Base-by-base conservation (phyloP, 2,797 vertebrate species). In the Sebastes kiyomatsui region DNA sequence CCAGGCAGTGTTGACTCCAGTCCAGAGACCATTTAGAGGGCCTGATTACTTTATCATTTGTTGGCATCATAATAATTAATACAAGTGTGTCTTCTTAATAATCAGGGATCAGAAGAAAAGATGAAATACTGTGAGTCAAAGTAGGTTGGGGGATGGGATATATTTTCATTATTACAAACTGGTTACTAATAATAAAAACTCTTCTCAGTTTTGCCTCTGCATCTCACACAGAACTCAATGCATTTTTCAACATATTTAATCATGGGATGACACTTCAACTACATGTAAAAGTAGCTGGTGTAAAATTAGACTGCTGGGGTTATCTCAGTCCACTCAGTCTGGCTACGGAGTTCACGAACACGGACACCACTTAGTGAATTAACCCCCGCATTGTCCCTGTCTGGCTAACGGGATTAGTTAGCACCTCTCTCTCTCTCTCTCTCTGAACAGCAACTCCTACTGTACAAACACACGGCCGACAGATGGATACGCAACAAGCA, bases 361-460 rank as follows among this genome's bases (percentile, higher is more conserved):
- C 42, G 84, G 13, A 86, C 25, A 80, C 13, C 70, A 75, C 58
- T 78, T 59, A 81, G 28, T 83, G 87, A 86, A 92, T 93, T 82
- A 84, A 86, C 42, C 35, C 71, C 49, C 55, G 38, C 72, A 22
- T 35, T 33, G 61, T 82, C 35, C 18, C 70, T 16, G 74, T 76
- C 72, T 70, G 69, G 46, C 78, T 92, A 82, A 92, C 38, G 5
- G 87, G 93, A 94, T 95, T 94, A 95, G 46, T 55, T 5, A 1
- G 46, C 38, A 65, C 65, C 70, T 85, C 70, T 72, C 35, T 60
- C 20, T 67, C 64, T 94, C 28, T 94, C 32, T 33, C 4, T 35
- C 35, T 35, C 35, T 35, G 90, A 56, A 95, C 94, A 80, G 93
- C 92, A 64, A 96, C 91, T 87, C 94, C 93, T 58, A 93, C 94